Evolutionary conservation across 1,140 invertebrate genomes (phyloP), one percentile per base, ranked within the genome.

Genomic region (Drosophila kohkoa): DNA sequence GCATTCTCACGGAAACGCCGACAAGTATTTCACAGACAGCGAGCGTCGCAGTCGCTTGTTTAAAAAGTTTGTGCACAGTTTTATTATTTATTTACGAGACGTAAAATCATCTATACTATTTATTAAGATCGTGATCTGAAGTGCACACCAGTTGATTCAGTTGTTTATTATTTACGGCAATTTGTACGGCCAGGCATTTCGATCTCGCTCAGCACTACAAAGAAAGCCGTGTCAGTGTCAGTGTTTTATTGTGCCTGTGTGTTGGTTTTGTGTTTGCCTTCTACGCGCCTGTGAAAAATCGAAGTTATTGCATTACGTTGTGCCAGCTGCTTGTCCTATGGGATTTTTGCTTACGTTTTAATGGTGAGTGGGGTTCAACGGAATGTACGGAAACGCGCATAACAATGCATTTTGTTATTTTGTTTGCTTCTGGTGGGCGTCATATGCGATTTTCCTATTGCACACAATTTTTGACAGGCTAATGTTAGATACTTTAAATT

Each of bases 221-320:
- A 75, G 73, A 75, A 75, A 75, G 73, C 73, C 67, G 68, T 67
- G 30, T 52, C 49, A 59, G 69, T 76, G 51, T 57, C 30, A 38
- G 57, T 62, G 63, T 75, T 38, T 38, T 38, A 38, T 8, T 38
- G 30, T 32, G 30, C 7, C 30, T 55, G 49, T 60, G 71, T 77
- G 66, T 65, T 58, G 66, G 74, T 66, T 74, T 75, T 62, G 49
- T 60, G 48, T 54, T 67, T 76, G 74, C 51, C 51, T 55, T 64
- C 45, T 65, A 65, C 25, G 62, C 60, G 81, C 69, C 85, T 88
- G 83, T 77, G 83, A 88, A 88, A 88, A 88, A 88, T 88, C 82
- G 82, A 87, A 87, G 82, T 79, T 82, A 82, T 88, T 86, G 82
- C 82, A 87, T 79, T 88, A 77, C 82, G 75, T 82, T 58, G 64